Conservation (phyloP, 2,113 vertebrate genomes). For the Coryphaenoides rupestris region DNA sequence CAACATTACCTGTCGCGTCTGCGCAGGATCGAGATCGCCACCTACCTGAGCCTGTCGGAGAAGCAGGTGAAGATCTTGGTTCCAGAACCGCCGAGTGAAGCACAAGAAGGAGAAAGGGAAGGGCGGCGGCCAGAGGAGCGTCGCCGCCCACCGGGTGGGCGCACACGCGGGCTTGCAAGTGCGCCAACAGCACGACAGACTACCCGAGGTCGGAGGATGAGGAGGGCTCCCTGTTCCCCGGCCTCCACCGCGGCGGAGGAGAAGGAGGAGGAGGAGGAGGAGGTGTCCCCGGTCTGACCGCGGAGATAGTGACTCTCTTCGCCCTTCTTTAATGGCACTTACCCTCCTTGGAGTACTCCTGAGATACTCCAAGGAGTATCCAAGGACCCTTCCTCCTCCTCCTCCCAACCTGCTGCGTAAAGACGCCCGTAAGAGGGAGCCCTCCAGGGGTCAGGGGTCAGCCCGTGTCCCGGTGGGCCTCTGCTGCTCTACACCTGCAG, state of each 20-base stretch:
- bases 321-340: conserved; percentile 49
- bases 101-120: conserved; percentile 99
- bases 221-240: conserved; percentile 90
- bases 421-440: too few relatives aligned
- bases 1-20: conserved; percentile 97
- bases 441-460: too few relatives aligned
- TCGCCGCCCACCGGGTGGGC: conserved; percentile 84
- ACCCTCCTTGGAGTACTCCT: too few relatives aligned
- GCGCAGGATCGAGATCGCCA: conserved; percentile 95
- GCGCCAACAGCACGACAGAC: conserved; percentile 75
- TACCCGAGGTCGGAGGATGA: conserved; percentile 93
- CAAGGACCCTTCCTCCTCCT: not conserved
- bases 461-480: too few relatives aligned
- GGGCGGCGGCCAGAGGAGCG: conserved; percentile 82
- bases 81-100: conserved; percentile 96
- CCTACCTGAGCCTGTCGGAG: conserved; percentile 95
- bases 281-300: conserved; percentile 80
- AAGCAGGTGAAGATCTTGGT: conserved; percentile 99
- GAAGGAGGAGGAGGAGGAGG: conserved; percentile 94
- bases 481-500: conserved; percentile 17
- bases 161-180: conserved; percentile 87
- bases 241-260: conserved; percentile 88
- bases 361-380: too few relatives aligned
- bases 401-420: not conserved
- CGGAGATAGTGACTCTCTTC: not conserved